These are phyloP conservation scores for Drosophila nikananu DNA, from an alignment of 1,140 invertebrate species.

Conservation along the genomic window DNA sequence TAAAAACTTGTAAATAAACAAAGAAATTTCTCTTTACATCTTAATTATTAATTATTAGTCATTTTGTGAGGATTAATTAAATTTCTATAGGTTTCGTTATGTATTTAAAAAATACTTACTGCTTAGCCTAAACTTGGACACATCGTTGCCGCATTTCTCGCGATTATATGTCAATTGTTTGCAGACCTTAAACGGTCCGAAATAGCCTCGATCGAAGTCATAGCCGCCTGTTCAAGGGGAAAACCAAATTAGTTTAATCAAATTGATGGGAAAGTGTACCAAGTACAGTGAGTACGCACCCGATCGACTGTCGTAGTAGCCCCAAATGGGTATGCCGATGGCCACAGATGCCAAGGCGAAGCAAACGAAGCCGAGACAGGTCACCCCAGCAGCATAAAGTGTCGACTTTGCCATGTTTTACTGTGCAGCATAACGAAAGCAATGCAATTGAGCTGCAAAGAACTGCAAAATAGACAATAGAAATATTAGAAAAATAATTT, in stretches of 20 bases:
- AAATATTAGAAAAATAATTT: too few species aligned
- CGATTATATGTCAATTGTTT: conserved; percentile 92
- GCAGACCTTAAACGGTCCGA: conserved; percentile 94
- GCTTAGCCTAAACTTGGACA: conserved; percentile 91
- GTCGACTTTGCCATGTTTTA: conserved; percentile 86
- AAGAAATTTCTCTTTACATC: too few species aligned
- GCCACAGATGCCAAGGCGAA: conserved; percentile 91
- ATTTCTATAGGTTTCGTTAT: neutral
- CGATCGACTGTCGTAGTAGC: conserved; percentile 89
- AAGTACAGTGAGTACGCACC: conserved; percentile 47
- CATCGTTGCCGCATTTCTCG: conserved; percentile 91
- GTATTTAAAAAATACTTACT: conserved; percentile 87
- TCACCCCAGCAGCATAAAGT: conserved; percentile 90
- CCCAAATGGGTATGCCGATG: conserved; percentile 92
- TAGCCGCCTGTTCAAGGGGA: conserved; percentile 63
- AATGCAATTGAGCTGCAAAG: conserved; percentile 61
- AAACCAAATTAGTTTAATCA: conserved; percentile 55
- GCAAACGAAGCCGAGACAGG: conserved; percentile 91
- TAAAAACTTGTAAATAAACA: too few species aligned
- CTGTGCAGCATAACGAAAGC: conserved; percentile 77
- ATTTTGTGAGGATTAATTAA: too few species aligned
- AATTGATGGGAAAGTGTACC: conserved; percentile 60
- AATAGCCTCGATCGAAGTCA: conserved; percentile 90
- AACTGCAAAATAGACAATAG: conserved; percentile 4
- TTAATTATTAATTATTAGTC: too few species aligned